Evolutionary conservation across 2,113 vertebrate species (phyloP), one percentile per base, ranked within the genome.

Genomic region (Coptodon rendalli): DNA sequence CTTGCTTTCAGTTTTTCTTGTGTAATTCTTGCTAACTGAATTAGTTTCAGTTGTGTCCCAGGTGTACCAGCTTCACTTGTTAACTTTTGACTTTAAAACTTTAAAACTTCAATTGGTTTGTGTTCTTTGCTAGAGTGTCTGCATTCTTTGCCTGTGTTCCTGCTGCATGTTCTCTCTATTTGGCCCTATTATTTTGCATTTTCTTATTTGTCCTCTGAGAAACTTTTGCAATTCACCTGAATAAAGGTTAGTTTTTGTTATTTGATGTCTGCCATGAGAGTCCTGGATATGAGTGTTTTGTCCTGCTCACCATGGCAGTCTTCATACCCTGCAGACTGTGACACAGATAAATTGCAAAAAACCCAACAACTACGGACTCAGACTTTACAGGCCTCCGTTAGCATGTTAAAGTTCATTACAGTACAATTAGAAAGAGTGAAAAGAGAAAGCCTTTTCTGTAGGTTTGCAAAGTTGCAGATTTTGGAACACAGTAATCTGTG

Each of bases 51-150:
- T 22, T 40, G 63, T 68, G 40, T 38, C 34, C 34, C 34, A 8
- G 19, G 34, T 68, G 19, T 38, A 11, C 31, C 1, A 1, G 17
- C 19, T 22, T 68, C 0, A 0, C 19, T 68, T 22, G 34, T 22
- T 40, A 22, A 38, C 19, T 3, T 22, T 68, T 40, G 19, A 22
- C 36, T 68, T 68, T 68, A 68, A 68, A 68, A 38, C 36, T 40
- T 68, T 68, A 68, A 68, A 68, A 40, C 34, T 8, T 40, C 6
- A 9, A 1, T 68, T 68, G 63, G 11, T 68, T 68, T 8, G 11
- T 38, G 63, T 22, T 38, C 63, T 38, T 68, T 68, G 19, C 10
- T 22, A 66, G 34, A 68, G 34, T 40, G 36, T 68, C 63, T 68
- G 36, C 1, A 8, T 68, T 68, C n/a, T 68, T 71, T 43, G n/a